These are phyloP conservation scores for Hirundichthys speculiger DNA, from an alignment of 2,113 vertebrate species.

Conservation along the genomic window DNA sequence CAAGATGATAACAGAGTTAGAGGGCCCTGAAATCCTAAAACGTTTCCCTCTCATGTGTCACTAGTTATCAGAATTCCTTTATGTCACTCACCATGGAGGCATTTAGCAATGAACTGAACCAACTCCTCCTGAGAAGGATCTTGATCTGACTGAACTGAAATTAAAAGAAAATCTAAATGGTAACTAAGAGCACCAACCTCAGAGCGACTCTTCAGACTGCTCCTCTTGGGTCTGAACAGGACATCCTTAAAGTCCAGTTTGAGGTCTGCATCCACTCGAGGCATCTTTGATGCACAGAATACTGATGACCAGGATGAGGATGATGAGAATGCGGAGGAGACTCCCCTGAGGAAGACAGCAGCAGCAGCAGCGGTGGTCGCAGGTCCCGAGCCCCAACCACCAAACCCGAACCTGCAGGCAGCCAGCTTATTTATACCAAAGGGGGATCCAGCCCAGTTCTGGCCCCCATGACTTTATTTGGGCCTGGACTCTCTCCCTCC, in stretches of 20 bases:
- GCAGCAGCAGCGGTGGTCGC: constrained; percentile 36
- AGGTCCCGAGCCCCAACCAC: constrained; percentile 66
- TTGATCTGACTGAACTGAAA: background rate
- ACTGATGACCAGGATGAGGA: constrained; percentile 49
- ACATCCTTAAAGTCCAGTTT: constrained; percentile 99
- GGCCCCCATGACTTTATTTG: constrained; percentile 89
- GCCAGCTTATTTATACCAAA: constrained; percentile 86
- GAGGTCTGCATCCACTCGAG: constrained; percentile 93
- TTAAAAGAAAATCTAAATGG: background rate
- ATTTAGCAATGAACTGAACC: background rate
- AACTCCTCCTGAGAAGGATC: background rate
- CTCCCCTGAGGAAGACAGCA: constrained; percentile 63
- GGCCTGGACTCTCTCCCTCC: constrained; percentile 66
- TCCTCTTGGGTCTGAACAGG: constrained; percentile 94
- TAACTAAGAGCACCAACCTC: constrained; percentile 83
- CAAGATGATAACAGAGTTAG: background rate
- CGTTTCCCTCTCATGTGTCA: background rate
- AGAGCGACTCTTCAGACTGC: constrained; percentile 95
- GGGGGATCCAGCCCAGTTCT: constrained; percentile 56
- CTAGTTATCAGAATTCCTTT: too few relatives aligned
- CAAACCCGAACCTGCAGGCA: constrained; percentile 83
- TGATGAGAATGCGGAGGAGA: constrained; percentile 53
- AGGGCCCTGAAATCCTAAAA: too few relatives aligned
- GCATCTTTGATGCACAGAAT: constrained; percentile 81
- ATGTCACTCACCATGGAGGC: background rate